Conservation (phyloP, 1,140 invertebrate genomes). For the Drosophila teissieri region DNA sequence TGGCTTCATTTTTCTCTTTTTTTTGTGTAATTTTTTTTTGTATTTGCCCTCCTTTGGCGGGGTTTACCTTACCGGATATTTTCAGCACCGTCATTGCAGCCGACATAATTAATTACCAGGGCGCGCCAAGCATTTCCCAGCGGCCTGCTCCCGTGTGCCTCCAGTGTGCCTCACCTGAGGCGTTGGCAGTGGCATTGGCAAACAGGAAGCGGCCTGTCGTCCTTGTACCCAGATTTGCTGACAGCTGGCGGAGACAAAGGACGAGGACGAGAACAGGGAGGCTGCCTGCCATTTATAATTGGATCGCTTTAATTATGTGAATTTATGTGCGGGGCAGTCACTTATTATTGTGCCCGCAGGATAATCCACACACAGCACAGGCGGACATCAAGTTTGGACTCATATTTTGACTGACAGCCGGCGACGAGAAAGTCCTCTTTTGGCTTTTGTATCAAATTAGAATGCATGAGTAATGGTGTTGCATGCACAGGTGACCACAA, state of each 20-base stretch:
- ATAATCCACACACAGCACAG: slow-evolving; percentile 13
- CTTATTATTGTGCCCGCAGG: slow-evolving; percentile 5
- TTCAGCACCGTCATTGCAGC: slow-evolving; percentile 74
- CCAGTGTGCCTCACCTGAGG: slow-evolving; percentile 50
- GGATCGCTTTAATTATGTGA: slow-evolving; percentile 75
- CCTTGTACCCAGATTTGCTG: slow-evolving; percentile 55
- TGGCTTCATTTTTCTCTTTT: slow-evolving; percentile 20
- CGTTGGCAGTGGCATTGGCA: slow-evolving; percentile 26
- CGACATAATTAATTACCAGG: slow-evolving; percentile 80
- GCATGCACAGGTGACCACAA: slow-evolving; percentile 39
- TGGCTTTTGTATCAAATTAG: slow-evolving; percentile 41
- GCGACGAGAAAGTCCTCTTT: background rate
- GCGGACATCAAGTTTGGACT: slow-evolving; percentile 1
- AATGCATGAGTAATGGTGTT: slow-evolving; percentile 26
- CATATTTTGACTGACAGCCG: background rate
- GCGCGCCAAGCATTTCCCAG: slow-evolving; percentile 52
- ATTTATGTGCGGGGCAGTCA: slow-evolving; percentile 47
- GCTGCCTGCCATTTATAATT: slow-evolving; percentile 67
- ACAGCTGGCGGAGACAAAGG: slow-evolving; percentile 40
- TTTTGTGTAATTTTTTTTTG: slow-evolving; percentile 34
- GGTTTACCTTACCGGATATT: slow-evolving; percentile 58
- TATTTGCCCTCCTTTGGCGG: background rate
- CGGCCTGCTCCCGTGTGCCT: slow-evolving; percentile 50
- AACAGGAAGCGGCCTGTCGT: slow-evolving; percentile 46
- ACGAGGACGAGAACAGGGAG: background rate